A percentile compares a stretch with the other conserved stretches of the same genome.
Conservation (phyloP, 2,797 vertebrate genomes). For the Phrynocephalus forsythii region DNA sequence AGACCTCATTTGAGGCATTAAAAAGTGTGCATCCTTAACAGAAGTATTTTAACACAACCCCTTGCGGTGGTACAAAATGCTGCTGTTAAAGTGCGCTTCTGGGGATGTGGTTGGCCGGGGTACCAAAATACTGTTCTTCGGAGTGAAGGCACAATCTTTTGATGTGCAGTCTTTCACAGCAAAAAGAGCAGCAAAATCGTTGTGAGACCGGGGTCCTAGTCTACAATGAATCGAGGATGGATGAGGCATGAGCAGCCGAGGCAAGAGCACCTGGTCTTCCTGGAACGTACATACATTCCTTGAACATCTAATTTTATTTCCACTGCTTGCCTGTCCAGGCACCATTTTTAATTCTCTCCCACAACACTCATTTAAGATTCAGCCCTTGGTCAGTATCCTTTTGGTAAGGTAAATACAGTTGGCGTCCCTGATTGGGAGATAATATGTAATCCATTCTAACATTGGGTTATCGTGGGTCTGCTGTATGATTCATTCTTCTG, state of each 20-base stretch:
- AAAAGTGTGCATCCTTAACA: too few relatives aligned
- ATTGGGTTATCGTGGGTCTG: conserved; percentile 64
- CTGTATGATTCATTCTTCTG: conserved; percentile 72
- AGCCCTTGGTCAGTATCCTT: conserved; percentile 27
- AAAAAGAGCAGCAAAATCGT: too few relatives aligned
- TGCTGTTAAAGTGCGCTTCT: too few relatives aligned
- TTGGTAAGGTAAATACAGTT: conserved; percentile 62
- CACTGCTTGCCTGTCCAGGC: background rate
- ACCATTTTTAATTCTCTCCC: background rate
- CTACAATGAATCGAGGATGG: background rate
- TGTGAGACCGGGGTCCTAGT: too few relatives aligned
- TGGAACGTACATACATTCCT: background rate
- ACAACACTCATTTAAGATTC: conserved; percentile 24
- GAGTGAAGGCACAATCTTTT: too few relatives aligned
- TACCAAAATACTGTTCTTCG: too few relatives aligned
- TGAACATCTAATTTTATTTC: background rate
- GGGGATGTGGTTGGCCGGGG: too few relatives aligned
- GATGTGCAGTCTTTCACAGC: too few relatives aligned
- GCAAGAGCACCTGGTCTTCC: background rate
- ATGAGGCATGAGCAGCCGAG: background rate
- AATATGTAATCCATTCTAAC: conserved; percentile 67
- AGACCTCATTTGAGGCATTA: too few relatives aligned
- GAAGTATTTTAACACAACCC: too few relatives aligned
- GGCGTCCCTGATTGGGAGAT: conserved; percentile 53
- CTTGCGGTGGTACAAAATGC: too few relatives aligned